Conservation (phyloP, 37 sponge, comb jelly and placozoan species). For the Eunapius fragilis region DNA sequence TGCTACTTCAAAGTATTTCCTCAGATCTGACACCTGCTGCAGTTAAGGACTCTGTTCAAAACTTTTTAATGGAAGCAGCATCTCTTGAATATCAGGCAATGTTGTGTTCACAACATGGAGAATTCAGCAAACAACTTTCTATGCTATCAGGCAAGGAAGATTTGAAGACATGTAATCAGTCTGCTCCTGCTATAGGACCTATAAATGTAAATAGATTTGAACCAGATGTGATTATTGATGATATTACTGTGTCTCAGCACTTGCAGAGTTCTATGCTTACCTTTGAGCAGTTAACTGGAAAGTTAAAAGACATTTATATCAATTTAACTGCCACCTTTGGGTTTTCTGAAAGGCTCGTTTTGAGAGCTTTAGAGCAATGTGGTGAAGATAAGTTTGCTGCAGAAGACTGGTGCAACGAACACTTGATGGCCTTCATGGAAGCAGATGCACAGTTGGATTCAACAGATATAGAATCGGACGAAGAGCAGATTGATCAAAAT, state of each 20-base stretch:
- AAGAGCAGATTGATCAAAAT: background rate
- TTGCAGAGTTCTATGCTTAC: background rate
- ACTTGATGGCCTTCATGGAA: background rate
- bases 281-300: conserved; percentile 1
- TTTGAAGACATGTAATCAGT: background rate
- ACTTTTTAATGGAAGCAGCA: background rate
- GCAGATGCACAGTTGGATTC: background rate
- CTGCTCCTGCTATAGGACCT: background rate
- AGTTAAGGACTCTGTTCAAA: background rate
- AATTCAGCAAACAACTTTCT: background rate
- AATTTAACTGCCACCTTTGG: conserved; percentile 1
- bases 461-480: background rate
- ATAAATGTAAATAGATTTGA: background rate
- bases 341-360: background rate
- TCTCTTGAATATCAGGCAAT: background rate
- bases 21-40: background rate
- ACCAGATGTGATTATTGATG: background rate
- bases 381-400: background rate
- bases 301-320: background rate
- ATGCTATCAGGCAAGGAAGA: background rate
- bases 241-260: background rate
- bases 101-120: background rate
- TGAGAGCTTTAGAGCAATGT: conserved; percentile 21
- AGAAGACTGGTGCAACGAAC: background rate
- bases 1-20: conserved; percentile 19